Evolutionary conservation across 2,888 invertebrate genomes (phyloP).

Genomic region (Tanypteryx hageni): DNA sequence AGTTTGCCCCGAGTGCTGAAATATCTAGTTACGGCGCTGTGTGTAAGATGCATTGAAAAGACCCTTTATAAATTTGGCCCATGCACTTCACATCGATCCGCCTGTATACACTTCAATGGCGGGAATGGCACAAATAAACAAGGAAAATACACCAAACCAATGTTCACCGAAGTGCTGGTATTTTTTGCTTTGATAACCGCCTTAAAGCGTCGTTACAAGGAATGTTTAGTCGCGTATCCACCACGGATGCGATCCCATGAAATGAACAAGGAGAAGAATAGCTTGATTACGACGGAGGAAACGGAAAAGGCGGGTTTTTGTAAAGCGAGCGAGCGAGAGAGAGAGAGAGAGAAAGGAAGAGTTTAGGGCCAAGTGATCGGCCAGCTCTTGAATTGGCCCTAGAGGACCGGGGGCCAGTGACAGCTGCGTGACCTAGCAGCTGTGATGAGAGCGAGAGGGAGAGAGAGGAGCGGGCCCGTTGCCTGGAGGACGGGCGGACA

Average conservation of each 20-base stretch:
- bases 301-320: not conserved
- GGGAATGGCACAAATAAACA: too few relatives aligned
- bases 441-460: conserved; percentile 32
- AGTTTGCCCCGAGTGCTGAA: too few relatives aligned
- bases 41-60: too few relatives aligned
- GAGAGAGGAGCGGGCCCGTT: not conserved
- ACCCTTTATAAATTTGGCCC: too few relatives aligned
- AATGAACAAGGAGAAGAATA: not conserved
- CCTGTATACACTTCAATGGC: too few relatives aligned
- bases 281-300: not conserved
- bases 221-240: not conserved
- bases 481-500: not conserved
- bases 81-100: too few relatives aligned
- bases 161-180: too few relatives aligned
- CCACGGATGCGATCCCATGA: not conserved
- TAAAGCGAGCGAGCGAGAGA: not conserved
- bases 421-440: conserved; percentile 58
- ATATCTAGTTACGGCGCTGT: too few relatives aligned
- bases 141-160: too few relatives aligned
- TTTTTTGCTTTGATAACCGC: conserved; percentile 15
- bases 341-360: not conserved
- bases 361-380: conserved; percentile 1
- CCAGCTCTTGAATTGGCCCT: conserved; percentile 48
- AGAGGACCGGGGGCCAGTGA: conserved; percentile 54
- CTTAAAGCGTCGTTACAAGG: not conserved